Conservation (phyloP, 2,888 invertebrate species). For the Polyommatus iphigenia region DNA sequence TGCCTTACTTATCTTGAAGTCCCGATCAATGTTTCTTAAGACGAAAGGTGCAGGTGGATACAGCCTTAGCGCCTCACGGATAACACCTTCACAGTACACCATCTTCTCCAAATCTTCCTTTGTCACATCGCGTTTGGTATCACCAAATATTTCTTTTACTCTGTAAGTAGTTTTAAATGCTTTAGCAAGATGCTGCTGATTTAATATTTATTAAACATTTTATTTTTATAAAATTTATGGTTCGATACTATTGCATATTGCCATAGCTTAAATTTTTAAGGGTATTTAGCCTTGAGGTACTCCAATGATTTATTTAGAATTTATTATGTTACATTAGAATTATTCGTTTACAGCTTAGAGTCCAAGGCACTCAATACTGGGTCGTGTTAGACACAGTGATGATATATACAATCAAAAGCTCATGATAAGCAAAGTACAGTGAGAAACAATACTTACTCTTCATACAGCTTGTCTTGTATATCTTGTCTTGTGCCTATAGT, state of each 20-base stretch:
- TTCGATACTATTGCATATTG: no score
- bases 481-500: slow-evolving; percentile 1
- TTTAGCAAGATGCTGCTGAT: background rate
- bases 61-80: slow-evolving; percentile 48
- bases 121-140: slow-evolving; percentile 41
- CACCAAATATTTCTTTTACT: slow-evolving; percentile 39
- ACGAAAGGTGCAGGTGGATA: slow-evolving; percentile 44
- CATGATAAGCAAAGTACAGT: background rate
- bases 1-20: slow-evolving; percentile 45
- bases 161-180: slow-evolving; percentile 32
- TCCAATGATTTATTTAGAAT: background rate
- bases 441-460: slow-evolving; percentile 14
- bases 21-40: slow-evolving; percentile 41
- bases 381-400: no score
- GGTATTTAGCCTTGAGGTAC: background rate
- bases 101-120: slow-evolving; percentile 47
- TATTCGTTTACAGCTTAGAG: no score
- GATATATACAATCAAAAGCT: background rate
- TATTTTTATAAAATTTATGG: no score
- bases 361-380: no score
- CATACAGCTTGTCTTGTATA: slow-evolving; percentile 20
- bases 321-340: background rate
- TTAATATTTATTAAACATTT: background rate
- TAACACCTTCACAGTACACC: slow-evolving; percentile 48
- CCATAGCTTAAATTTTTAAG: no score